A percentile compares a stretch with the other conserved stretches of the same genome.
Evolutionary conservation across 2,888 invertebrate genomes (phyloP).

Genomic region (Hypomecis punctinalis): DNA sequence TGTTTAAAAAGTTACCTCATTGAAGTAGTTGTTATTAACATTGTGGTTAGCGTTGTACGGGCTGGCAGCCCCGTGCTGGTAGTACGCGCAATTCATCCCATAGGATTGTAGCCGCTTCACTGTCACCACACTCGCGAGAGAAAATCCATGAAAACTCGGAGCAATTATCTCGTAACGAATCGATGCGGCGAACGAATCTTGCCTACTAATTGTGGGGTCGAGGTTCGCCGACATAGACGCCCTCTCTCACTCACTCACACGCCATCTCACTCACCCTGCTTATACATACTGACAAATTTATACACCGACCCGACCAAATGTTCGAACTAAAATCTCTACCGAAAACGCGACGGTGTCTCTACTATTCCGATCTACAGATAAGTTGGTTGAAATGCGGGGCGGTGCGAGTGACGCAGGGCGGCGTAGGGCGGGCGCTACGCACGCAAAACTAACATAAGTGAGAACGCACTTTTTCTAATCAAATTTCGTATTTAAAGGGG

Average conservation of each 20-base stretch:
- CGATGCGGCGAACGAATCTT: constrained; percentile 84
- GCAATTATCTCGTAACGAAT: constrained; percentile 83
- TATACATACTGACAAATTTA: constrained; percentile 47
- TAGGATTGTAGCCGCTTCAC: constrained; percentile 59
- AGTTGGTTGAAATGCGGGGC: constrained; percentile 56
- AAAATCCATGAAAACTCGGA: constrained; percentile 70
- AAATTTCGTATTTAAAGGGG: constrained; percentile 23
- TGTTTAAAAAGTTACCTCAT: constrained; percentile 68
- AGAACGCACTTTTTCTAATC: constrained; percentile 56
- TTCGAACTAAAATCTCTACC: not conserved
- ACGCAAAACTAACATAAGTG: constrained; percentile 70
- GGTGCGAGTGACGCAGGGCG: constrained; percentile 74
- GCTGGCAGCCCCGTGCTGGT: constrained; percentile 69
- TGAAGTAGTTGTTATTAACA: constrained; percentile 77
- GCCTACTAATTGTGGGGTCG: constrained; percentile 84
- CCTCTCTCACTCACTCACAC: constrained; percentile 59
- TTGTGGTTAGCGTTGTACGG: constrained; percentile 75
- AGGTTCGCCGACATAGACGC: constrained; percentile 58
- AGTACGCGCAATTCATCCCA: constrained; percentile 83
- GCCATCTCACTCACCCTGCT: constrained; percentile 64
- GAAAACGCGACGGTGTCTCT: not conserved
- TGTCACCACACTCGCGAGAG: constrained; percentile 68
- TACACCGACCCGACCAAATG: not conserved
- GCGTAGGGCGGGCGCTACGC: constrained; percentile 74
- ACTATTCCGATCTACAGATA: not conserved